phyloP scores from a whole-genome alignment of 2,113 vertebrate species.

The Phalacrocorax brasilianus region DNA sequence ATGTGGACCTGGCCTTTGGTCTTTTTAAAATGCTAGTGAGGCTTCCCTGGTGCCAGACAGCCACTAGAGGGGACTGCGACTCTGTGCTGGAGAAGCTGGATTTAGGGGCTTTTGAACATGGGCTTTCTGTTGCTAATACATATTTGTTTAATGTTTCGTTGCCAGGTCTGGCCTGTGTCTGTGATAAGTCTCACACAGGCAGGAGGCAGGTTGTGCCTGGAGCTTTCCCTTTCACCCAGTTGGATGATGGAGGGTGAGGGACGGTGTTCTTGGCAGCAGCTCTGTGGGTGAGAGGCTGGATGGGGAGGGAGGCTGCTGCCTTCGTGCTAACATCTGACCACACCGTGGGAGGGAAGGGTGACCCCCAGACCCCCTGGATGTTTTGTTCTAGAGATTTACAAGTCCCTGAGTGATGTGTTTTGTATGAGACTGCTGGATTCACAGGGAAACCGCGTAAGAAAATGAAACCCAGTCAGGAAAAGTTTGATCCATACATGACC shows the following conservation, averaged over 20 bases:
- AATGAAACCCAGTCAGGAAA: neutral
- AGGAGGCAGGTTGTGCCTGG: neutral
- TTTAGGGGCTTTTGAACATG: neutral
- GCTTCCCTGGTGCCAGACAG: fast-evolving
- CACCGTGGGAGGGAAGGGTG: fast-evolving
- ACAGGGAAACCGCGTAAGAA: neutral
- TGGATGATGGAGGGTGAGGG: neutral
- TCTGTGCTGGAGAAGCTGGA: neutral
- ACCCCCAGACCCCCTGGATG: fast-evolving
- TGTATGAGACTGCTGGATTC: neutral
- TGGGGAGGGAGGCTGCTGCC: neutral
- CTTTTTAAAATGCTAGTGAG: fast-evolving
- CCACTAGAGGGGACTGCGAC: neutral
- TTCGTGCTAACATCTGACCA: fast-evolving
- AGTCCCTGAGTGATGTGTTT: neutral
- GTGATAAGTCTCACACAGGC: neutral
- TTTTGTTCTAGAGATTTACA: neutral
- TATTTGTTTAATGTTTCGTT: neutral
- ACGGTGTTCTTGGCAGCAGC: fast-evolving
- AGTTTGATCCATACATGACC: neutral
- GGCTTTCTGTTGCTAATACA: neutral
- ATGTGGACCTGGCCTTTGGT: fast-evolving
- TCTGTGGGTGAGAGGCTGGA: fast-evolving
- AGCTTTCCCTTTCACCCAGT: constrained; percentile 31
- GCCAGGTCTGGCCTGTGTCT: neutral